These are phyloP conservation scores for Notodonta dromedarius DNA, from an alignment of 2,888 invertebrate species.

Conservation along the genomic window DNA sequence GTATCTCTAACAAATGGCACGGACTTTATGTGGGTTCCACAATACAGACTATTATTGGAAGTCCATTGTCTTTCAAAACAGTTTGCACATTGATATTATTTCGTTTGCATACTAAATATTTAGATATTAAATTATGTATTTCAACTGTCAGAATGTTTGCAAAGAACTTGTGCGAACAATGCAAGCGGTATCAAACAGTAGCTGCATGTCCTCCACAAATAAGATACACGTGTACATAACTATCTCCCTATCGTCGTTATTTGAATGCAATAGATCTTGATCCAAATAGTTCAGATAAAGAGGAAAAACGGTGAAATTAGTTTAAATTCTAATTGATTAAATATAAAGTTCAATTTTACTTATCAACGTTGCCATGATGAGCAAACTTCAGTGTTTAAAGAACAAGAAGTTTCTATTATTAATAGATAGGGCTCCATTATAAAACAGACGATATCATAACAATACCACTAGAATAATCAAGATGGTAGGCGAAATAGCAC, in stretches of 20 bases:
- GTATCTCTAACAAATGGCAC: too few relatives aligned
- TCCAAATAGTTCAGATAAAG: background rate
- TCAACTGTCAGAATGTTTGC: background rate
- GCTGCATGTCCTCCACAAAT: background rate
- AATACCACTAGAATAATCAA: slow-evolving; percentile 14
- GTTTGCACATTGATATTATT: too few relatives aligned
- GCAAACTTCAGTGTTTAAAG: background rate
- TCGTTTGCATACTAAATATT: background rate
- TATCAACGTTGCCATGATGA: background rate
- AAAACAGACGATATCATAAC: background rate
- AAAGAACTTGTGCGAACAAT: background rate
- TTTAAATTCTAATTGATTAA: background rate
- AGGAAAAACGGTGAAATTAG: background rate
- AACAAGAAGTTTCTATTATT: background rate
- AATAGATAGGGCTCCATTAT: background rate
- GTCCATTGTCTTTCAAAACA: too few relatives aligned
- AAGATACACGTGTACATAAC: background rate
- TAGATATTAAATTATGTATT: background rate
- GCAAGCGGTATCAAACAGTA: background rate
- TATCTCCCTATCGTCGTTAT: background rate
- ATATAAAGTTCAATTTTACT: background rate
- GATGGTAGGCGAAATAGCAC: slow-evolving; percentile 36
- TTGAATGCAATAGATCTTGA: background rate
- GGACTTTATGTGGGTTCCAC: too few relatives aligned
- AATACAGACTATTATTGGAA: too few relatives aligned